Evolutionary conservation across 2,113 vertebrate genomes (phyloP).

Genomic region (Butorides virescens): DNA sequence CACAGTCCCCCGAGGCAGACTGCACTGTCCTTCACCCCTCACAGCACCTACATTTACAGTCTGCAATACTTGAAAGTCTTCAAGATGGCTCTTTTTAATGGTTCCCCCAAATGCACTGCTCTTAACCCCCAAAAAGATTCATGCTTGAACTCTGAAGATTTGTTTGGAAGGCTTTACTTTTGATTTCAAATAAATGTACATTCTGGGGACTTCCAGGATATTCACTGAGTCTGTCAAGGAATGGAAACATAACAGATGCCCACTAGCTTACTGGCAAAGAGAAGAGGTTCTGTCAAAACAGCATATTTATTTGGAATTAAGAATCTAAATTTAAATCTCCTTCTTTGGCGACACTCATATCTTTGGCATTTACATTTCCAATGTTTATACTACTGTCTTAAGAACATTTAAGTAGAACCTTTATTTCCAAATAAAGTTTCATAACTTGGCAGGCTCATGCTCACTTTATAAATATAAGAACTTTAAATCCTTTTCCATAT

Average conservation of each 20-base stretch:
- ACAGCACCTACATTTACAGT: not conserved
- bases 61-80: not conserved
- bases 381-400: constrained; percentile 23
- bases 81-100: not conserved
- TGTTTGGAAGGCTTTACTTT: constrained; percentile 20
- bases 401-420: constrained; percentile 42
- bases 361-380: constrained; percentile 52
- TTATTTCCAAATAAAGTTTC: constrained; percentile 70
- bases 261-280: constrained; percentile 1
- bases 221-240: not conserved
- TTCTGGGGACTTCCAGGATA: not conserved
- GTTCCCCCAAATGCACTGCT: not conserved
- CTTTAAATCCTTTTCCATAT: constrained; percentile 53
- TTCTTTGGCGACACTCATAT: constrained; percentile 19
- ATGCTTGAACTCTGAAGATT: not conserved
- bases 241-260: not conserved
- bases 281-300: not conserved
- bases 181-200: not conserved
- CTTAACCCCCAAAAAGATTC: not conserved
- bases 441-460: constrained; percentile 43
- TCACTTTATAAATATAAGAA: constrained; percentile 47
- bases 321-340: constrained; percentile 3
- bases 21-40: not conserved
- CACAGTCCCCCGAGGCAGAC: not conserved
- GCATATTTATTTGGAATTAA: constrained; percentile 22